Conservation (phyloP, 2,797 vertebrate genomes). For the Poeciliopsis gracilis region DNA sequence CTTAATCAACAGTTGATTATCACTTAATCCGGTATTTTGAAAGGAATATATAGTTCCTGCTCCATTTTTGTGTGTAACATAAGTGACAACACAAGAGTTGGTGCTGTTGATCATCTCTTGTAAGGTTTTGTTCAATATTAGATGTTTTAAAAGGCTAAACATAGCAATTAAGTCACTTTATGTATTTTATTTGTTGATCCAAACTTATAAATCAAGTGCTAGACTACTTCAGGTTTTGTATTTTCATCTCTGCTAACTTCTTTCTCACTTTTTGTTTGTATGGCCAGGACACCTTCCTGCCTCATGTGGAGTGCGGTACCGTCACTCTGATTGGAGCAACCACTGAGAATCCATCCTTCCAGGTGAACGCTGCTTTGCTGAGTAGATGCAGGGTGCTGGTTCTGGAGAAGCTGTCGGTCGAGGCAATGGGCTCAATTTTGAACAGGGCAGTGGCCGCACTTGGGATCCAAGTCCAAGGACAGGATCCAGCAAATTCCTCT, state of each 20-base stretch:
- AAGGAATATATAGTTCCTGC: not conserved
- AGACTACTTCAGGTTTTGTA: not conserved
- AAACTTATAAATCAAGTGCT: not conserved
- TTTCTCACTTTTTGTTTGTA: constrained; percentile 54
- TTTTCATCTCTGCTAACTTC: constrained; percentile 18
- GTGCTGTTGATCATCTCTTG: not conserved
- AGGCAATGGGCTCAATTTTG: constrained; percentile 91
- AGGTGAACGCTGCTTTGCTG: constrained; percentile 93
- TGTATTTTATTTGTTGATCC: not conserved
- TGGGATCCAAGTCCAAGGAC: constrained; percentile 82
- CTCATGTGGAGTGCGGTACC: constrained; percentile 95
- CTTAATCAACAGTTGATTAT: not conserved
- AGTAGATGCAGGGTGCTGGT: constrained; percentile 96
- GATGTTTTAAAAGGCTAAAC: not conserved
- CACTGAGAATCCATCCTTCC: constrained; percentile 98
- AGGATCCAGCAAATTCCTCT: constrained; percentile 56
- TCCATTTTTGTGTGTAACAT: not conserved
- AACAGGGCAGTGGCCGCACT: constrained; percentile 85
- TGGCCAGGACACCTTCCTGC: constrained; percentile 95
- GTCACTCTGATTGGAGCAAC: constrained; percentile 96
- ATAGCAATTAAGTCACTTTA: not conserved
- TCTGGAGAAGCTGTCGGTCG: constrained; percentile 91
- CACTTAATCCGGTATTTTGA: not conserved
- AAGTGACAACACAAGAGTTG: not conserved
- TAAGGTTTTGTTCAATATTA: not conserved